A percentile compares a stretch with the other conserved stretches of the same genome.
Evolutionary conservation across 1,140 invertebrate genomes (phyloP).

Genomic region (Heliconius congener): DNA sequence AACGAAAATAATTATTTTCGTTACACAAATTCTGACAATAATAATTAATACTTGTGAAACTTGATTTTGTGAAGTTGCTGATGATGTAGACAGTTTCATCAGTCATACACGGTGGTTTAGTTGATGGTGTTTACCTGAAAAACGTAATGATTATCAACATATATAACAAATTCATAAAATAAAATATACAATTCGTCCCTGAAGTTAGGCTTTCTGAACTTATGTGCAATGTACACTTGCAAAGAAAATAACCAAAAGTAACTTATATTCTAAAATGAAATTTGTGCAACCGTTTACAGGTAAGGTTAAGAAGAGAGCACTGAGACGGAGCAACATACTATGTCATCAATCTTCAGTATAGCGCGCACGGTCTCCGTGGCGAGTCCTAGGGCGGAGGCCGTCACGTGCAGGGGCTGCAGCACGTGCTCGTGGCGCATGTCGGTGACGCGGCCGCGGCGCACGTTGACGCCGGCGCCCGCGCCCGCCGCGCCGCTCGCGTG

Average conservation of each 20-base stretch:
- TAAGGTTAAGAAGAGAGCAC: no score
- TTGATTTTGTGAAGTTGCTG: background rate
- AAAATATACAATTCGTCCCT: no score
- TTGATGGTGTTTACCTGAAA: constrained; percentile 45
- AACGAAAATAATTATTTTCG: background rate
- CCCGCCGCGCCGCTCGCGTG: constrained; percentile 93
- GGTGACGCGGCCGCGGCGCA: constrained; percentile 96
- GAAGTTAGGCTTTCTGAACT: no score
- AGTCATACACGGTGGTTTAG: constrained; percentile 18
- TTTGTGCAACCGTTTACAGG: no score
- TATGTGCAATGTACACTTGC: no score
- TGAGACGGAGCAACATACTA: constrained; percentile 81
- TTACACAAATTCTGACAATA: background rate
- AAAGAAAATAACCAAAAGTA: no score
- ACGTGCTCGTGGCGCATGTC: constrained; percentile 99
- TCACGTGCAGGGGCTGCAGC: constrained; percentile 97
- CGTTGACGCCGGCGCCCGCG: constrained; percentile 95
- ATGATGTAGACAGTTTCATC: background rate
- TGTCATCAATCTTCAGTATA: constrained; percentile 99
- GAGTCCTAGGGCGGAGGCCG: constrained; percentile 95
- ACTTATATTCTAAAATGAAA: no score
- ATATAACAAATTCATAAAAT: background rate
- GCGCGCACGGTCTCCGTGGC: constrained; percentile 98
- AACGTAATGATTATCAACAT: constrained; percentile 20
- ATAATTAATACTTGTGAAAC: background rate